These are phyloP conservation scores for Ophion slaviceki DNA, from an alignment of 2,888 invertebrate species.

Conservation along the genomic window DNA sequence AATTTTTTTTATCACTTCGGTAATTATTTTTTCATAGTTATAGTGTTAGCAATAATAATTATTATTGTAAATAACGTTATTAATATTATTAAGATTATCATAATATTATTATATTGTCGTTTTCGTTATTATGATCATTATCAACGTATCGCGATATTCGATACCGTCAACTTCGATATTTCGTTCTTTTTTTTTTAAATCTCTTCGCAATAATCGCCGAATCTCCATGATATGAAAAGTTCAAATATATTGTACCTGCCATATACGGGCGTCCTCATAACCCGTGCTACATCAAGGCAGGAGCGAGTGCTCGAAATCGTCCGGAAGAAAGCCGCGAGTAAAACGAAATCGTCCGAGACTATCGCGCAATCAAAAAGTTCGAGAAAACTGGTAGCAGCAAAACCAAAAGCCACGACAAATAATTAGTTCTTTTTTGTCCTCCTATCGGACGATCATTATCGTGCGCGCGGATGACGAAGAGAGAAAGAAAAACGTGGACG, in stretches of 20 bases:
- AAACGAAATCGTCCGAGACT: neutral
- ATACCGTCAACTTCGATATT: neutral
- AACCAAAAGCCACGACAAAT: neutral
- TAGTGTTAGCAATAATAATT: no score
- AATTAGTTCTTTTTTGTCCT: neutral
- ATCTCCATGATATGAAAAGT: neutral
- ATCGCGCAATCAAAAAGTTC: no score
- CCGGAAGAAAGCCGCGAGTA: neutral
- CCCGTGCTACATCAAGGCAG: neutral
- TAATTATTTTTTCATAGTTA: no score
- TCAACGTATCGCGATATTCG: neutral
- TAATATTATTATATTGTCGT: no score
- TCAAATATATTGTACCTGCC: neutral
- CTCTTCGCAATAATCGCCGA: neutral
- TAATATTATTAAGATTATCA: no score
- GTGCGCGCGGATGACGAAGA: neutral
- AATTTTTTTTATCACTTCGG: no score
- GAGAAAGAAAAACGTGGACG: slow-evolving; percentile 8
- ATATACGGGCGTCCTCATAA: neutral
- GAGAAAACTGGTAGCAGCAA: neutral
- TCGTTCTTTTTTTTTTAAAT: neutral
- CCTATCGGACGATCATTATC: neutral
- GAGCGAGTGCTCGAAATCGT: neutral
- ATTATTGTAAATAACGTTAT: no score
- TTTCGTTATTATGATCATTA: neutral